Base-by-base conservation (phyloP, 92 coral and sea anemone species). In the Porites lobata region DNA sequence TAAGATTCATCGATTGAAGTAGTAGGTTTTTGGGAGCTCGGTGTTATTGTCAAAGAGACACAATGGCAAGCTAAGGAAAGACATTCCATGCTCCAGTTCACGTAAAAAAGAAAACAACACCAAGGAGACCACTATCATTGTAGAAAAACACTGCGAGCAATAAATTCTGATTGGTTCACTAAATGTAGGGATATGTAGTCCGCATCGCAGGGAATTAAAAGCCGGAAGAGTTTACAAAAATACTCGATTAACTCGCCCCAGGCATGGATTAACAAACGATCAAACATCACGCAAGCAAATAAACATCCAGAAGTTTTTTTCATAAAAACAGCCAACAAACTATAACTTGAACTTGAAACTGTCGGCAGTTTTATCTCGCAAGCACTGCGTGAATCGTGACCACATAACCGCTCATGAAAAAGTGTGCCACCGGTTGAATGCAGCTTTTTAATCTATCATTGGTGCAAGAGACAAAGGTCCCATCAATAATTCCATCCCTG, bases 231-330 rank as follows among this genome's bases (percentile, higher is more conserved):
- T 82, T 82, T 24, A 69, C 7, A 56, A 75, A 75, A 74, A 73
- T 51, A 50, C 21, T 50, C 13, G 58, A 72, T 50, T 43, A 72
- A 67, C 32, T 38, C 86, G 3, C 77, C 77, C 47, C 29, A 24
- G 70, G 47, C 51, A 22, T 51, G 47, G 21, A 19, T 58, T 10
- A 29, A 50, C 69, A 58, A 81, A 9, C 32, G 86, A 82, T 57
- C 18, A 56, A 50, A 74, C 12, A 82, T 69, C 86, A 82, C 86
- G 86, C 68, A 70, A 81, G 69, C 19, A 19, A 1, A 18, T 51
- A 52, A 52, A 4, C n/a, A 56, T 53, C 21, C 12, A 19, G 0
- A 52, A 8, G 1, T 53, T 75, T 51, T n/a, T 75, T 1, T 9
- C 22, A 68, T 22, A 50, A 21, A 21, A 29, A 51, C 17, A 38